A percentile compares a stretch with the other conserved stretches of the same genome.
Evolutionary conservation across 2,113 vertebrate species (phyloP).

Genomic region (Dendrocopos noguchii): DNA sequence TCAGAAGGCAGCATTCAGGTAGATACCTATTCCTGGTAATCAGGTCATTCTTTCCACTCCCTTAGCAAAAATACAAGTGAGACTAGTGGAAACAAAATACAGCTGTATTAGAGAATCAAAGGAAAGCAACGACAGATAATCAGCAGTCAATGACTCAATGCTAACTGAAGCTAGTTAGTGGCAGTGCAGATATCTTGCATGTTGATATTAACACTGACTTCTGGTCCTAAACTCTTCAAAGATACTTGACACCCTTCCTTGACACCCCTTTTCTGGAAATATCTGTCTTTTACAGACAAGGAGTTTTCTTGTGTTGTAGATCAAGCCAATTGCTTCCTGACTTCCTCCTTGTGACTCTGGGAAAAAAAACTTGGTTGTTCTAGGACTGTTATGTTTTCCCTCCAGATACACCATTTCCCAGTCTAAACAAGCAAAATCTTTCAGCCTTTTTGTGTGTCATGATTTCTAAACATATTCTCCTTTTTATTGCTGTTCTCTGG

Average conservation of each 20-base stretch:
- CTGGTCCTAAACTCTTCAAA: neutral
- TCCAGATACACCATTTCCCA: neutral
- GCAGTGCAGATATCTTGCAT: neutral
- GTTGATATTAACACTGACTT: neutral
- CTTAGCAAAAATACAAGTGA: neutral
- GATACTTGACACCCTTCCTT: neutral
- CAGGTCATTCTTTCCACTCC: neutral
- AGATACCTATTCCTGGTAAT: neutral
- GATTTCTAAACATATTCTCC: neutral
- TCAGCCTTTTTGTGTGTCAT: neutral
- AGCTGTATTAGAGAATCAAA: neutral
- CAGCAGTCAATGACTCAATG: fast-evolving
- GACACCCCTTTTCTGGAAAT: neutral
- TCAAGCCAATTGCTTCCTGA: neutral
- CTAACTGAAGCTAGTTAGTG: neutral
- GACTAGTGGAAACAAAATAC: neutral
- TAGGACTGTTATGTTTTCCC: neutral
- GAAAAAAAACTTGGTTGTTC: neutral
- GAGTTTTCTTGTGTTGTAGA: neutral
- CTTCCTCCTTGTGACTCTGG: neutral
- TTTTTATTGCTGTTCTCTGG: neutral
- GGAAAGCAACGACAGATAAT: neutral
- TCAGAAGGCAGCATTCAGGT: neutral
- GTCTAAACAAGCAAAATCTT: slow-evolving; percentile 8
- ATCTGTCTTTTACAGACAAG: neutral